Conservation (phyloP, 1,140 invertebrate species). For the Drosophila parvula region DNA sequence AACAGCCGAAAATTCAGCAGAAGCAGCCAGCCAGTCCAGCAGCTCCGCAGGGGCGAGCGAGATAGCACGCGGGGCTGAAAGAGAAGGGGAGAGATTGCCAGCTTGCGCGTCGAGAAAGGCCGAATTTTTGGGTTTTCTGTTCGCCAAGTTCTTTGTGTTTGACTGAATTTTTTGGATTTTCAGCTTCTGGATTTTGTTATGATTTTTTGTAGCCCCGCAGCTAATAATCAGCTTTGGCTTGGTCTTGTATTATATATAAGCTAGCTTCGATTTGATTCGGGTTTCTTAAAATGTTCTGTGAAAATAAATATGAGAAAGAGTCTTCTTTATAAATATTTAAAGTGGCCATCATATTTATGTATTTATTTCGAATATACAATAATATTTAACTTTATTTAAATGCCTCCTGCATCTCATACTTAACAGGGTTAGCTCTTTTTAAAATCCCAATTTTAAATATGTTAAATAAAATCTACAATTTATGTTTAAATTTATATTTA, state of each 20-base stretch:
- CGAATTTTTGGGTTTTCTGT: slow-evolving; percentile 38
- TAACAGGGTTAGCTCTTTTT: no score
- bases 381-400: no score
- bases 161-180: slow-evolving; percentile 11
- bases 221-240: background rate
- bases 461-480: no score
- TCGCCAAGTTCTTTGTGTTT: slow-evolving; percentile 18
- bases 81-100: slow-evolving; percentile 16
- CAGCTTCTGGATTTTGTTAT: slow-evolving; percentile 26
- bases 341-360: background rate
- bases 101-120: slow-evolving; percentile 21
- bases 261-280: background rate
- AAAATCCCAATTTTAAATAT: no score
- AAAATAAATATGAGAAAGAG: background rate
- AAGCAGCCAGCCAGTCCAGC: slow-evolving; percentile 52
- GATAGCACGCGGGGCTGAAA: background rate
- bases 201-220: slow-evolving; percentile 23
- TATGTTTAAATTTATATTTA: no score
- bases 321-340: background rate
- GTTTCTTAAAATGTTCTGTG: background rate
- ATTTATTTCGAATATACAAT: no score
- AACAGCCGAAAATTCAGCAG: slow-evolving; percentile 76
- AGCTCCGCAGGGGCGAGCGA: slow-evolving; percentile 12
- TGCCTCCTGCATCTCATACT: no score
- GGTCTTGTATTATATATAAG: background rate